Base-by-base conservation (phyloP, 2,113 vertebrate genomes). In the Scopus umbretta region DNA sequence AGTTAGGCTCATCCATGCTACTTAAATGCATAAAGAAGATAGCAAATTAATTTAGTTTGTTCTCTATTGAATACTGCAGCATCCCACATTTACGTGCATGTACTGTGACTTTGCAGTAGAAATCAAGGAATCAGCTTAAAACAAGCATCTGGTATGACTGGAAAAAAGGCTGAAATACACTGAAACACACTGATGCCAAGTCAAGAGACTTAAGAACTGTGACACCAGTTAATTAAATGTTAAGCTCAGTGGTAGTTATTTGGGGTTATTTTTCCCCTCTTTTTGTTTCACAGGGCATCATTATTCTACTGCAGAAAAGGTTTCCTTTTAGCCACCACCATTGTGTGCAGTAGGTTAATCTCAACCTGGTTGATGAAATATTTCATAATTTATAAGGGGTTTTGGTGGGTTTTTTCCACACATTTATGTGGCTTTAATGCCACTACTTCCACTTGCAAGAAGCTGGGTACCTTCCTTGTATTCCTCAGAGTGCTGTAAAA, bases 191-290 rank as follows among this genome's bases (percentile, higher is more conserved):
- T 43, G 22, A 38, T 49, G 34, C 55, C 59, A 71, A 61, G 11
- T 36, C 67, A 90, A 59, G 56, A 80, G 26, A 52, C 34, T n/a
- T 42, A 36, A 52, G 65, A 78, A 82, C 29, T 42, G 18, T 30
- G 32, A 80, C 55, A 88, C 13, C 32, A 45, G 12, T 38, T 86
- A 53, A 90, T 47, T 38, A n/a, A 76, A 87, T 9, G 17, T 38
- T 80, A 71, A 61, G 72, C 20, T 62, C 47, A 30, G 18, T 12
- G 3, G 29, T 13, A 40, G 3, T 23, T 4, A 42, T 26, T 67
- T 62, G 18, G 7, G 11, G n/a, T n/a, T n/a, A n/a, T 0, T 1
- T 7, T 5, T 27, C 4, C 11, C 7, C 14, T 22, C 4, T 38
- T 61, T 21, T 50, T 84, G 6, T 62, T 78, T 58, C 58, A 62